phyloP scores from a whole-genome alignment of 2,888 invertebrate genomes.

The Ophion ellenae region DNA sequence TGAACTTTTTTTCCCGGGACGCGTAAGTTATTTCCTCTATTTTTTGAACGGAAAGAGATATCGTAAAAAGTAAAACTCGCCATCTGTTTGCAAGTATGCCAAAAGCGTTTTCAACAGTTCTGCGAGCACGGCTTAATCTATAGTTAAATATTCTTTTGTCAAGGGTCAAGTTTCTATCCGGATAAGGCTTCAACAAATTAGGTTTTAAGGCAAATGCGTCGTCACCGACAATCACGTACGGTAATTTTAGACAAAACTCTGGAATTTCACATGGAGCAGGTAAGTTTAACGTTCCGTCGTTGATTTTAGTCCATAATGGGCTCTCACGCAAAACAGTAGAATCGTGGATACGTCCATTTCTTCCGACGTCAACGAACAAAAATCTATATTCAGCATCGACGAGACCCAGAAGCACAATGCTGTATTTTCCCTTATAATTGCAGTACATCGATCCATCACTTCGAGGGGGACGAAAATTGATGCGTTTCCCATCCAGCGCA shows the following conservation, averaged over 20 bases:
- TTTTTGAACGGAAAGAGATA: slow-evolving; percentile 31
- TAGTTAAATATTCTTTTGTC: slow-evolving; percentile 58
- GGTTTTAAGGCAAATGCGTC: slow-evolving; percentile 37
- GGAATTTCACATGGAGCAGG: neutral
- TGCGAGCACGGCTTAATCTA: slow-evolving; percentile 50
- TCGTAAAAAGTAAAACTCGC: slow-evolving; percentile 20
- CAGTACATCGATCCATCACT: no score
- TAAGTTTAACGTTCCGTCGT: no score
- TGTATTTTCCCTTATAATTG: slow-evolving; percentile 10
- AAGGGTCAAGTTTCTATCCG: slow-evolving; percentile 46
- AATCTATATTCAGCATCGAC: neutral
- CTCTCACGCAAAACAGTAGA: no score
- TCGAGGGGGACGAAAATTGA: no score
- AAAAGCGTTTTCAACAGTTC: neutral
- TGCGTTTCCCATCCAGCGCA: no score
- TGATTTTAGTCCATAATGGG: no score
- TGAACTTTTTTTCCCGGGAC: no score
- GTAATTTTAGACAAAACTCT: neutral
- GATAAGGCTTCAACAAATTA: slow-evolving; percentile 60
- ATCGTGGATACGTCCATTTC: no score
- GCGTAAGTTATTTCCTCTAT: slow-evolving; percentile 16
- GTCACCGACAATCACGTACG: slow-evolving; percentile 20
- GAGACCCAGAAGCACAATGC: slow-evolving; percentile 8
- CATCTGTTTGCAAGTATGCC: slow-evolving; percentile 16
- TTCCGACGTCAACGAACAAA: no score